Percentiles rank a stretch among this genome's conserved stretches.
phyloP scores from a whole-genome alignment of 1,140 invertebrate species.

The Bombus confusus region DNA sequence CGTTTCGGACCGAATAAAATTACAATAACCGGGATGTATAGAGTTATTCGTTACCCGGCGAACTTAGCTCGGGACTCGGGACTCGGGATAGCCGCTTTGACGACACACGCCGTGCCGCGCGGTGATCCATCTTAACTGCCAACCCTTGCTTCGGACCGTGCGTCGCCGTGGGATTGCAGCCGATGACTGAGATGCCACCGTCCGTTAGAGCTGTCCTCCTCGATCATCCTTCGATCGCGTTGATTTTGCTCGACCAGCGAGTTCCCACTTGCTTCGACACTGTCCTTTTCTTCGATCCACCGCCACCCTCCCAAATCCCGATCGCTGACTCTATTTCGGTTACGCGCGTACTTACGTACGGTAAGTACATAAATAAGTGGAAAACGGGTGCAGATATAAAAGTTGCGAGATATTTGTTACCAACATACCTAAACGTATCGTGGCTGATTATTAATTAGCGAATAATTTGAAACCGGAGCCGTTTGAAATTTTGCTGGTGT shows the following conservation, averaged over 20 bases:
- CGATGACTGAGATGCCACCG: conserved; percentile 70
- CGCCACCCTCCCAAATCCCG: too few species aligned
- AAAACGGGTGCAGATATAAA: too few species aligned
- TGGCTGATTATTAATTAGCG: too few species aligned
- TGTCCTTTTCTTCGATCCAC: conserved; percentile 55
- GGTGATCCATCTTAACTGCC: conserved; percentile 76
- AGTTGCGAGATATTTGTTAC: too few species aligned
- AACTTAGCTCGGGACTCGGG: conserved; percentile 51
- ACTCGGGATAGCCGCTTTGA: conserved; percentile 67
- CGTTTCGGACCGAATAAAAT: conserved; percentile 70
- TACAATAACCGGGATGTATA: conserved; percentile 65
- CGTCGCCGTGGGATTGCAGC: conserved; percentile 56
- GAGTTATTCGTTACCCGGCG: conserved; percentile 66
- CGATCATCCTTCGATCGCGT: conserved; percentile 68
- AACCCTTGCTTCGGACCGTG: conserved; percentile 53
- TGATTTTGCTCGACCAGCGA: conserved; percentile 62
- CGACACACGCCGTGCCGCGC: conserved; percentile 61
- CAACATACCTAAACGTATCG: too few species aligned
- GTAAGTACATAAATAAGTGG: too few species aligned
- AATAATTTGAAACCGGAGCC: too few species aligned
- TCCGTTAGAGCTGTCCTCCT: conserved; percentile 69
- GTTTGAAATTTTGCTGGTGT: too few species aligned
- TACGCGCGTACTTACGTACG: rapidly evolving
- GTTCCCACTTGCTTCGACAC: conserved; percentile 59
- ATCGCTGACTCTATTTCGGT: not conserved